Percentiles rank a stretch among this genome's conserved stretches.
phyloP scores from a whole-genome alignment of 2,113 vertebrate species.

The Hiodon tergisus region DNA sequence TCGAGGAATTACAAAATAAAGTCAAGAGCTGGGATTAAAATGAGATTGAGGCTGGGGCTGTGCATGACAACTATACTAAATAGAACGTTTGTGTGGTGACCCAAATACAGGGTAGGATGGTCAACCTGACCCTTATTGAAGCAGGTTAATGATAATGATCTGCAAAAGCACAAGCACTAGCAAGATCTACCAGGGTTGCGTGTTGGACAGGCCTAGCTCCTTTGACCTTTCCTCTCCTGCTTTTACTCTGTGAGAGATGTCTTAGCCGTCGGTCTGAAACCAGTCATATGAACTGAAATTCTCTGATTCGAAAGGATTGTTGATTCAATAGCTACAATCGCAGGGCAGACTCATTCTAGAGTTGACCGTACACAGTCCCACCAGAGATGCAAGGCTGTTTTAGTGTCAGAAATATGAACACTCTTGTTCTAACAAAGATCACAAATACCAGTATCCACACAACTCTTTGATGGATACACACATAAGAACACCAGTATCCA shows the following conservation, averaged over 20 bases:
- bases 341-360: neutral
- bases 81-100: neutral
- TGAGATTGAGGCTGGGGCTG: too few relatives aligned
- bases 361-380: neutral
- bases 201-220: neutral
- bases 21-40: too few relatives aligned
- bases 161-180: neutral
- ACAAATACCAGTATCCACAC: too few relatives aligned
- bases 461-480: too few relatives aligned
- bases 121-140: constrained; percentile 1
- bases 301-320: neutral
- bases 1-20: too few relatives aligned
- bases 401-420: too few relatives aligned
- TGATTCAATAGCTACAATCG: neutral
- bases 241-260: neutral
- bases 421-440: too few relatives aligned
- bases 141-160: neutral
- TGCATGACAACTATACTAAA: too few relatives aligned
- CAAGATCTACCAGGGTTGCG: neutral
- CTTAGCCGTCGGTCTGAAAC: neutral
- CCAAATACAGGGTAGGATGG: neutral
- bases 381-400: neutral
- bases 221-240: neutral
- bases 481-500: too few relatives aligned
- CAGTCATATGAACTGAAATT: neutral